These are phyloP conservation scores for Pachycephala philippinensis DNA, from an alignment of 2,113 vertebrate species.

Conservation along the genomic window DNA sequence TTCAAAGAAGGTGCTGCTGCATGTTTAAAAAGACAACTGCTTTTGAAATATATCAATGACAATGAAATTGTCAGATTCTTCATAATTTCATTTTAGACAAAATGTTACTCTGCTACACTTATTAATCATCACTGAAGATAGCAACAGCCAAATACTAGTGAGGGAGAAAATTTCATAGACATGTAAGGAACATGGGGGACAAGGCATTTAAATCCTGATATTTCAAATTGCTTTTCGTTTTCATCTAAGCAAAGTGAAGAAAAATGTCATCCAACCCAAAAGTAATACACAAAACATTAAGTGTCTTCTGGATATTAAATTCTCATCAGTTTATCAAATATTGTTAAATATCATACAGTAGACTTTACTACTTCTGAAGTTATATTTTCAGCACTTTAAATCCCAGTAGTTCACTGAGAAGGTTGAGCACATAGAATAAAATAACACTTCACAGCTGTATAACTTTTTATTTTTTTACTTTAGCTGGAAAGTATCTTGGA, in stretches of 20 bases:
- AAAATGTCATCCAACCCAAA: background rate
- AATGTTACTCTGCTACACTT: background rate
- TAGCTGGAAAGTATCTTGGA: background rate
- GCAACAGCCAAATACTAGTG: background rate
- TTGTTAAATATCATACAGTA: background rate
- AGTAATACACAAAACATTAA: background rate
- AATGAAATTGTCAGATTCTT: background rate
- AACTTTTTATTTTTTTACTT: background rate
- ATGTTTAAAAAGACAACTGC: background rate
- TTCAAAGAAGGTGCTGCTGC: background rate
- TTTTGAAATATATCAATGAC: background rate
- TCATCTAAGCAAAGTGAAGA: background rate
- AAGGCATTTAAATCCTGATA: background rate
- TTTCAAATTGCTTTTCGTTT: background rate
- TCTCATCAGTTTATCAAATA: background rate
- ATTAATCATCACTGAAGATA: background rate
- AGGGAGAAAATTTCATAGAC: background rate
- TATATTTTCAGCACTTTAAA: background rate
- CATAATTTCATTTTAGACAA: background rate
- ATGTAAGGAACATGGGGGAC: background rate
- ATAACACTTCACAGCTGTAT: background rate
- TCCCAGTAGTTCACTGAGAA: background rate
- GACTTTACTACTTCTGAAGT: background rate
- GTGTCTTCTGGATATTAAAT: background rate
- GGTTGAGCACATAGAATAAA: background rate